Evolutionary conservation across 2,797 vertebrate genomes (phyloP), one percentile per base, ranked within the genome.

Genomic region (Rhodeus uyekii): DNA sequence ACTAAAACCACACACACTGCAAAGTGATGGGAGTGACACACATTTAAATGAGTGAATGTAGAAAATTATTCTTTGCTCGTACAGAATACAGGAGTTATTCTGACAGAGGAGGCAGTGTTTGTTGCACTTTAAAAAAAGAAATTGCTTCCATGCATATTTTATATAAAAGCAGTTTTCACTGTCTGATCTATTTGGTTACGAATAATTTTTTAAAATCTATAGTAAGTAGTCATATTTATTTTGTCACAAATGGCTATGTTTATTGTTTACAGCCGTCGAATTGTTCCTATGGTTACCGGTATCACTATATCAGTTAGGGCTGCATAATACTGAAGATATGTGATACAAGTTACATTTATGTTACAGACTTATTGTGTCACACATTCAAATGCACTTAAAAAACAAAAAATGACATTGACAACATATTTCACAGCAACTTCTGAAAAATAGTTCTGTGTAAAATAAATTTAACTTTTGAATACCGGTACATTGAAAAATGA

Each of bases 1-100:
- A 50, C 55, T 36, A 63, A 67, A 63, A 61, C 61, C 71, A 76
- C 27, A 24, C 72, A 82, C 61, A 67, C 48, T 67, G 72, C 46
- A 75, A 32, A 63, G 24, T 46, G 32, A 14, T 63, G 18, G 39
- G 42, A 63, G 19, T 44, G 19, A 48, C 58, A 63, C 12, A 42
- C 55, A 61, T 60, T 67, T 42, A 24, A 64, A 36, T 73, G 46
- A 22, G 19, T 50, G 19, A 55, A 55, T 55, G 12, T 22, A 0
- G 0, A n/a, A 16, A 38, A 55, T n/a, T 4, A 53, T 36, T 36
- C 6, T 36, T 29, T 16, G 19, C 53, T 14, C 8, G 24, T 18
- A 18, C 48, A 18, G 71, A 72, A 72, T n/a, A 36, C 69, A 72
- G 10, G 19, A n/a, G 6, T 34, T 50, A 16, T 19, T 72, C 19